A percentile compares a stretch with the other conserved stretches of the same genome.
phyloP scores from a whole-genome alignment of 2,888 invertebrate genomes.

The Mechanitis mazaeus region DNA sequence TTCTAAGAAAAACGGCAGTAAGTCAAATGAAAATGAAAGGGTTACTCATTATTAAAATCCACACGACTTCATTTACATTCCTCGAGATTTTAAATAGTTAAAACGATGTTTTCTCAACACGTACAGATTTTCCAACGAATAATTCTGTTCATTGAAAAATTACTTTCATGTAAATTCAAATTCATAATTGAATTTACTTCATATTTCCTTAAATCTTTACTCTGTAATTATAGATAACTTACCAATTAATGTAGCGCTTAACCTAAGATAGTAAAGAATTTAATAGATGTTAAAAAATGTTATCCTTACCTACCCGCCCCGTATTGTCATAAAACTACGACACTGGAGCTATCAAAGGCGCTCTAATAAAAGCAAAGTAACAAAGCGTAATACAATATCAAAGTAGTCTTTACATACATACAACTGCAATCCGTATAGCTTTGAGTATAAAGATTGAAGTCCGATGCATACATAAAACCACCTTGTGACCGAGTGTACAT shows the following conservation, averaged over 20 bases:
- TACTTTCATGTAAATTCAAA: conserved; percentile 40
- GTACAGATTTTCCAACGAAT: conserved; percentile 19
- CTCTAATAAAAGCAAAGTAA: conserved; percentile 60
- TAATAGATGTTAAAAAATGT: conserved; percentile 45
- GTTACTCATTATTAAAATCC: conserved; percentile 10
- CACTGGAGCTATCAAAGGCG: conserved; percentile 58
- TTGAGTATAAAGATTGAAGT: conserved; percentile 16
- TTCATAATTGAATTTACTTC: conserved; percentile 67
- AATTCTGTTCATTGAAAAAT: conserved; percentile 23
- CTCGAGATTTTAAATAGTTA: conserved; percentile 17
- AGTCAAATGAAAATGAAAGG: conserved; percentile 13
- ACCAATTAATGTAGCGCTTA: conserved; percentile 21
- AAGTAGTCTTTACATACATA: conserved; percentile 22
- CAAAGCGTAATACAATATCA: conserved; percentile 48
- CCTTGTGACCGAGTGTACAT: conserved; percentile 19
- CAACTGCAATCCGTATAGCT: conserved; percentile 19
- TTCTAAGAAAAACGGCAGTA: neutral
- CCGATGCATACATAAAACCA: conserved; percentile 12
- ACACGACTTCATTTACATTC: conserved; percentile 5
- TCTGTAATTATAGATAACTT: conserved; percentile 17
- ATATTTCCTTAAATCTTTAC: conserved; percentile 47
- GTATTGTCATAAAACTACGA: conserved; percentile 52
- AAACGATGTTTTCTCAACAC: conserved; percentile 15
- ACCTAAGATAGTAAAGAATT: conserved; percentile 22
- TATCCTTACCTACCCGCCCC: conserved; percentile 40